Base-by-base conservation (phyloP, 2,797 vertebrate species). In the Microcaecilia unicolor region DNA sequence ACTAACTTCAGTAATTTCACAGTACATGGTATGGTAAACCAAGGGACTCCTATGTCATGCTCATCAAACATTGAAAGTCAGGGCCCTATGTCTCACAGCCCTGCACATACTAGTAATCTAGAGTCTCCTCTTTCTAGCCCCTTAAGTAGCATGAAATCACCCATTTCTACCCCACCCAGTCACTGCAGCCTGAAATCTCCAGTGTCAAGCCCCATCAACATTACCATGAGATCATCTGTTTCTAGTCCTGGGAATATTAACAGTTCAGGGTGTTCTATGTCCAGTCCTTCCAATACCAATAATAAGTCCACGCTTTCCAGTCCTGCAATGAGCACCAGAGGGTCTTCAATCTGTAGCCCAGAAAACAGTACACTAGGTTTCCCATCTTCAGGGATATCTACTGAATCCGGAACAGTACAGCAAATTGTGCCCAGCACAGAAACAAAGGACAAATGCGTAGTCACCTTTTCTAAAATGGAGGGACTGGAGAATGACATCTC, bases 121-220 rank as follows among this genome's bases (percentile, higher is more conserved):
- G 91, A 87, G 18, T 96, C 96, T 15, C 92, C 95, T 1, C 85
- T 97, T 37, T 88, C 90, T 40, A 99, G 95, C 62, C 94, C 94
- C 2, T 78, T 92, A 48, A 93, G 91, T 70, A 81, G 92, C 70
- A 93, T 97, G 90, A 92, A 90, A 56, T 98, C 94, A 4, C 93
- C 96, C 0, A 90, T 97, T 71, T 98, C 93, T 66, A 99, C 92
- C 39, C 92, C 96, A 55, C 80, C 85, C 9, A 88, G 82, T 45
- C 90, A 97, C 44, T 84, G 89, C 58, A 96, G 93, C 0, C 88
- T 90, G 35, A 91, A 88, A 61, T 98, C 95, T 25, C 94, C 95
- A 0, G 90, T 89, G 34, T 90, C 93, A 6, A 95, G 94, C 58
- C 90, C 87, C 43, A 85, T 55, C 24, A 92, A 91, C 28, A 72